Conservation (phyloP, 2,797 vertebrate species). For the Malurus leucopterus region DNA sequence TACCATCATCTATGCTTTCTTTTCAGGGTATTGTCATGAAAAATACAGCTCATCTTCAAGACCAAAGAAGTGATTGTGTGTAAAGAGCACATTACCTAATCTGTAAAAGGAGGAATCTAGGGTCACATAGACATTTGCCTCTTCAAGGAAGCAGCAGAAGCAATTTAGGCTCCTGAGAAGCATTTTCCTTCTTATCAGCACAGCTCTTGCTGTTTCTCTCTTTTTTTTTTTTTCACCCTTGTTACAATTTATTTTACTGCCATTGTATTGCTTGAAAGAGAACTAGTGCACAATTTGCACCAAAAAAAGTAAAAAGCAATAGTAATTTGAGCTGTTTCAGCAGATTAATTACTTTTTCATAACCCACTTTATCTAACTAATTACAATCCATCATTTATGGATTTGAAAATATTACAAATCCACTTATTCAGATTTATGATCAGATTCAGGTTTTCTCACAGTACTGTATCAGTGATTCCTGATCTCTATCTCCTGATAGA, state of each 20-base stretch:
- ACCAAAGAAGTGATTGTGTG: slow-evolving; percentile 50
- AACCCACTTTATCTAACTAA: slow-evolving; percentile 3
- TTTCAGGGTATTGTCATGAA: slow-evolving; percentile 42
- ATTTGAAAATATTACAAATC: slow-evolving; percentile 20
- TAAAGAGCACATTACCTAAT: slow-evolving; percentile 52
- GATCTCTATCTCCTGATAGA: background rate
- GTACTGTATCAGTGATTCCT: background rate
- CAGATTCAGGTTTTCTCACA: slow-evolving; percentile 34
- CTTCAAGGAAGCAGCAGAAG: slow-evolving; percentile 36
- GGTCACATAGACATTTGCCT: slow-evolving; percentile 27
- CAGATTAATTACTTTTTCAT: background rate
- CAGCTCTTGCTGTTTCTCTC: background rate
- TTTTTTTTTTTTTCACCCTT: background rate
- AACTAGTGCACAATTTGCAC: background rate
- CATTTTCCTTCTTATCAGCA: slow-evolving; percentile 15
- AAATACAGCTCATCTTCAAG: slow-evolving; percentile 38
- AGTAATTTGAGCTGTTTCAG: background rate
- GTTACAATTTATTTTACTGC: background rate
- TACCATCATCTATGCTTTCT: slow-evolving; percentile 9
- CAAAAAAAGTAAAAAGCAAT: background rate
- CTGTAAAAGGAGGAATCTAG: slow-evolving; percentile 47
- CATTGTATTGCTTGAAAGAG: background rate
- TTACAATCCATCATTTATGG: background rate
- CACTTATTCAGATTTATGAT: background rate
- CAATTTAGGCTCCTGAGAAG: slow-evolving; percentile 45